Base-by-base conservation (phyloP, 2,888 invertebrate genomes). In the Noctua janthina region DNA sequence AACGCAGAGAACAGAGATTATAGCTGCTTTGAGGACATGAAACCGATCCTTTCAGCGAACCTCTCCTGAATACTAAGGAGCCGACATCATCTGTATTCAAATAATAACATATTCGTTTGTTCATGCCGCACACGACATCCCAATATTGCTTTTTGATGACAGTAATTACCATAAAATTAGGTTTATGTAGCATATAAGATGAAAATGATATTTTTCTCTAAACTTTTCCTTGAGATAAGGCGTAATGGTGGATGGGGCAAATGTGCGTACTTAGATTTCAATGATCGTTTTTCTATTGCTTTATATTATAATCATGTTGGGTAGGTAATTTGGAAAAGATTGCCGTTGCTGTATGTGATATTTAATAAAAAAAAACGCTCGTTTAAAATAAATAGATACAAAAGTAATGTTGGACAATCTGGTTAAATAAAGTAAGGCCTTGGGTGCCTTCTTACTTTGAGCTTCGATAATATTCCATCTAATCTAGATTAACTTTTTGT, bases 81-180 rank as follows among this genome's bases (percentile, higher is more conserved):
- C 74, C 85, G 82, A 82, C 88, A 79, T 89, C 87, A 91, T 91
- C 87, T 88, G 89, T 91, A 91, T 91, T 91, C 91, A 90, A 92
- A 92, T 91, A 91, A 91, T 91, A 90, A 88, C 91, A 90, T 86
- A 88, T 92, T 88, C 86, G 91, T 85, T 88, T 87, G 87, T 85
- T 79, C 84, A 85, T 85, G 91, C 88, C 86, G 78, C 85, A 83
- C 88, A 90, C 89, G 91, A 89, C 89, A 90, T 76, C 79, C 84
- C 78, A 79, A 90, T 89, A 91, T 92, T 90, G 92, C 92, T 88
- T 90, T 92, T 91, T 91, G 91, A 91, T 92, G 91, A 91, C 86
- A 88, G 90, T 89, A 89, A 91, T 88, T 90, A 88, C 88, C 91
- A 88, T 90, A 88, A 91, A 90, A 87, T 90, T 90, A 87, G 82